Conservation (phyloP, 2,797 vertebrate genomes). For the Huso huso region DNA sequence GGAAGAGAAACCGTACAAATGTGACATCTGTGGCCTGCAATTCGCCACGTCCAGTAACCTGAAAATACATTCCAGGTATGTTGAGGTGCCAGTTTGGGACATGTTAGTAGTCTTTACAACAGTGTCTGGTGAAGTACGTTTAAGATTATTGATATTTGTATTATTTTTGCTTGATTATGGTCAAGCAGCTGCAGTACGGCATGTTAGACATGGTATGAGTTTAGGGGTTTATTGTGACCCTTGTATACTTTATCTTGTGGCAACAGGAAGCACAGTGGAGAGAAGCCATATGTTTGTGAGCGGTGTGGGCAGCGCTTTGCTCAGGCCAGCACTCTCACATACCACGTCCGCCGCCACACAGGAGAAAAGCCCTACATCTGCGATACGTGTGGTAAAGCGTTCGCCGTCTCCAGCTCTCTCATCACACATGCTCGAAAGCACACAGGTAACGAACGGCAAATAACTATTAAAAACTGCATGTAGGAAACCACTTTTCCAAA, state of each 20-base stretch:
- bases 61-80: slow-evolving; percentile 92
- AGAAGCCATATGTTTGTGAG: slow-evolving; percentile 93
- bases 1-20: slow-evolving; percentile 94
- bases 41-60: slow-evolving; percentile 97
- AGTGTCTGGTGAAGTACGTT: too few relatives aligned
- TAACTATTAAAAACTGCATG: too few relatives aligned
- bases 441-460: slow-evolving; percentile 61
- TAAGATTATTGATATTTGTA: too few relatives aligned
- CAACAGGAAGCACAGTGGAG: slow-evolving; percentile 81
- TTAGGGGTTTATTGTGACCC: too few relatives aligned
- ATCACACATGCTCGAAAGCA: slow-evolving; percentile 93
- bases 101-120: too few relatives aligned
- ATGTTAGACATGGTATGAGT: too few relatives aligned
- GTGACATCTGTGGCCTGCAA: slow-evolving; percentile 89
- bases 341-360: slow-evolving; percentile 90
- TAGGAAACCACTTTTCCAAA: too few relatives aligned
- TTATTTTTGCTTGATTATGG: too few relatives aligned
- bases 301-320: slow-evolving; percentile 91
- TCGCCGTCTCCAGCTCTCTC: slow-evolving; percentile 93
- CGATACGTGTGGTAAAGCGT: slow-evolving; percentile 91
- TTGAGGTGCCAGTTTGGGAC: slow-evolving; percentile 1
- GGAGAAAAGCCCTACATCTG: slow-evolving; percentile 97
- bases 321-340: slow-evolving; percentile 92
- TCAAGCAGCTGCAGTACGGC: too few relatives aligned
- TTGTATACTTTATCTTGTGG: too few relatives aligned